Conservation (phyloP, 2,113 vertebrate genomes). For the Conger conger region DNA sequence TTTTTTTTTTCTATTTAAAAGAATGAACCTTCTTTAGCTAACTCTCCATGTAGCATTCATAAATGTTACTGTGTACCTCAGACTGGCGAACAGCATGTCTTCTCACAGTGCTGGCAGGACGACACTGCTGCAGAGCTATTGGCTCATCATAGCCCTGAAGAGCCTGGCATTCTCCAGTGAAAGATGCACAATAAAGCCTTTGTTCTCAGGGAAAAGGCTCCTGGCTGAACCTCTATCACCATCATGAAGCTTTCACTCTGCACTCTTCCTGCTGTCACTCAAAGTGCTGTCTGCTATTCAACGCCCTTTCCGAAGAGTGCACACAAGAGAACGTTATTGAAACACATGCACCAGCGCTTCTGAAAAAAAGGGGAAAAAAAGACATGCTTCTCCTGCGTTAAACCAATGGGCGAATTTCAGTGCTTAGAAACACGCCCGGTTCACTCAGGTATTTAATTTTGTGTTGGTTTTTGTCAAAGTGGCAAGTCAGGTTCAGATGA, state of each 20-base stretch:
- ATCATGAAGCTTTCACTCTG: conserved; percentile 19
- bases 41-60: neutral
- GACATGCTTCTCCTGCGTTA: too few species aligned
- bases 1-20: neutral
- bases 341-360: conserved; percentile 6
- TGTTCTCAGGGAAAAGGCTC: conserved; percentile 20
- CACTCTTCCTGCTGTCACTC: conserved; percentile 42
- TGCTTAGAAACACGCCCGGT: too few species aligned
- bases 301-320: conserved; percentile 28
- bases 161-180: neutral
- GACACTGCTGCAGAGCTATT: neutral
- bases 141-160: neutral
- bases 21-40: neutral
- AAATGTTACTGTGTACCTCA: neutral
- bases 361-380: too few species aligned
- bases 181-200: conserved; percentile 19
- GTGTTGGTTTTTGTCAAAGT: neutral
- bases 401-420: too few species aligned
- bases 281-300: conserved; percentile 41
- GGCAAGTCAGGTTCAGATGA: neutral
- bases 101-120: neutral
- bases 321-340: neutral
- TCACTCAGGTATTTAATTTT: neutral
- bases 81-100: neutral
- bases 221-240: conserved; percentile 7